A percentile compares a stretch with the other conserved stretches of the same genome.
phyloP scores from a whole-genome alignment of 2,888 invertebrate genomes.

The Lycaena phlaeas region DNA sequence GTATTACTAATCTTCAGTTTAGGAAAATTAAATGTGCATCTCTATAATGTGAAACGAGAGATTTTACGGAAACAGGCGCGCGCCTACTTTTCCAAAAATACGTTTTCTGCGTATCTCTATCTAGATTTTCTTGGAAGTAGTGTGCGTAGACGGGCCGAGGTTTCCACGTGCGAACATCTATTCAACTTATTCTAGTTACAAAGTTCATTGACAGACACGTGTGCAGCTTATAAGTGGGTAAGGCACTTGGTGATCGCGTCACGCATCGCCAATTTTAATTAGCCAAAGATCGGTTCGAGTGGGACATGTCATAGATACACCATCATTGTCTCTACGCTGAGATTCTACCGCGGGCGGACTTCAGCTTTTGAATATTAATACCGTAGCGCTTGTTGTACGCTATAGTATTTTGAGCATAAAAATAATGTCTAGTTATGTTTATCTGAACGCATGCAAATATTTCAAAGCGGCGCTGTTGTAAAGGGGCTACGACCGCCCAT shows the following conservation, averaged over 20 bases:
- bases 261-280: constrained; percentile 70
- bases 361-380: constrained; percentile 47
- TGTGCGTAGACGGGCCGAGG: constrained; percentile 14
- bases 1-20: background rate
- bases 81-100: no score
- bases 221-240: constrained; percentile 62
- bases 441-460: constrained; percentile 50
- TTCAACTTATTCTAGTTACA: constrained; percentile 44
- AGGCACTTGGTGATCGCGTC: constrained; percentile 55
- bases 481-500: constrained; percentile 57
- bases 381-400: constrained; percentile 10
- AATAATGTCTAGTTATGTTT: constrained; percentile 46
- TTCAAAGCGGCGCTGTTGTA: constrained; percentile 43
- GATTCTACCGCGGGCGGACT: constrained; percentile 44
- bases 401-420: no score
- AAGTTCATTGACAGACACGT: constrained; percentile 72
- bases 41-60: background rate
- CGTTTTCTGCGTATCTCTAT: background rate
- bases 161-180: constrained; percentile 34
- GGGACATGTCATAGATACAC: constrained; percentile 31
- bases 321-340: constrained; percentile 45
- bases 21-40: constrained; percentile 4
- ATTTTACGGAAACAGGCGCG: no score
- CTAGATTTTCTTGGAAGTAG: background rate
- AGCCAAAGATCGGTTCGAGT: constrained; percentile 57